Conservation (phyloP, 2,797 vertebrate species). For the Malacoctenus gilli region DNA sequence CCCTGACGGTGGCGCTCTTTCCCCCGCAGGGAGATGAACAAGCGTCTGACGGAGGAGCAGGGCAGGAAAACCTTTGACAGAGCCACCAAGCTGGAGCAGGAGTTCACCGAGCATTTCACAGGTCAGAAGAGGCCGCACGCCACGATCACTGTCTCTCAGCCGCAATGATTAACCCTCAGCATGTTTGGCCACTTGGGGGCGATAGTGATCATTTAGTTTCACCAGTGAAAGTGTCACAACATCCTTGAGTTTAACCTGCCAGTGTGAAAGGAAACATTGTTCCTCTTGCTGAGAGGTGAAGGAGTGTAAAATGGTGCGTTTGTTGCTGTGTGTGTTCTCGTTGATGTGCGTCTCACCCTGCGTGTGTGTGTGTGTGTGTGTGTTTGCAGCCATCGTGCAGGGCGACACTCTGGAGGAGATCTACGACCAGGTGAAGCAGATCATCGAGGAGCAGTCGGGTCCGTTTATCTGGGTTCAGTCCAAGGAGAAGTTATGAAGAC, state of each 20-base stretch:
- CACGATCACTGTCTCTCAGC: too few relatives aligned
- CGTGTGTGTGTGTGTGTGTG: constrained; percentile 12
- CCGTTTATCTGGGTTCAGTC: constrained; percentile 95
- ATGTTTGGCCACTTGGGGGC: too few relatives aligned
- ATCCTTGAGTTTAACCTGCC: too few relatives aligned
- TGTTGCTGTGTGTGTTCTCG: too few relatives aligned
- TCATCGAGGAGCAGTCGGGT: constrained; percentile 97
- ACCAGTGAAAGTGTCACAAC: too few relatives aligned
- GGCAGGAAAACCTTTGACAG: constrained; percentile 94
- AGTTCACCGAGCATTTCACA: constrained; percentile 98
- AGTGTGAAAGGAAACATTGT: too few relatives aligned
- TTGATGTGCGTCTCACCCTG: too few relatives aligned
- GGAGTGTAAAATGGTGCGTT: constrained; percentile 32
- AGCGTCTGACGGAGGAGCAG: constrained; percentile 94
- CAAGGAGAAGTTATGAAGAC: constrained; percentile 95
- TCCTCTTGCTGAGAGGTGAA: too few relatives aligned
- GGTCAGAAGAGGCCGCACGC: constrained; percentile 77
- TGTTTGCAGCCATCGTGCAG: constrained; percentile 89
- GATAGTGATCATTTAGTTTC: too few relatives aligned
- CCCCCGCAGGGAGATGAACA: constrained; percentile 94
- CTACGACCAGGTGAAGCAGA: constrained; percentile 95
- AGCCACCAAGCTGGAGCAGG: constrained; percentile 95
- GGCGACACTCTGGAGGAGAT: constrained; percentile 97
- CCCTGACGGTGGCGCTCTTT: not conserved
- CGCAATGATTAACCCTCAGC: too few relatives aligned